Conservation (phyloP, 2,113 vertebrate species). For the Solea solea region DNA sequence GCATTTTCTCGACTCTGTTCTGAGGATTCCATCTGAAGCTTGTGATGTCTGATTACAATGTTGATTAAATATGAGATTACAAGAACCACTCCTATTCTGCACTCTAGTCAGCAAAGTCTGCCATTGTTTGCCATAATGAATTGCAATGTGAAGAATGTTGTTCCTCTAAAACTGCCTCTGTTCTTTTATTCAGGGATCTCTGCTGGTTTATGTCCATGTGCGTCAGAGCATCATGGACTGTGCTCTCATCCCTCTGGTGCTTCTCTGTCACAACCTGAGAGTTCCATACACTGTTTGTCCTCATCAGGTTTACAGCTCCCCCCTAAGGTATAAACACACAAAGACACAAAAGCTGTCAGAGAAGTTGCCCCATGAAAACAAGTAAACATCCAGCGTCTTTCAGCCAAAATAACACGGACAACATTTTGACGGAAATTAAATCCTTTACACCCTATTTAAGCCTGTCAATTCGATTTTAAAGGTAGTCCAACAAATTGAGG, state of each 20-base stretch:
- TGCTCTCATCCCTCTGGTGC: slow-evolving; percentile 84
- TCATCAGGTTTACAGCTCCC: slow-evolving; percentile 59
- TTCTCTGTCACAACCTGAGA: slow-evolving; percentile 86
- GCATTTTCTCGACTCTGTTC: neutral
- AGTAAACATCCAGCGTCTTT: neutral
- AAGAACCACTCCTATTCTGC: neutral
- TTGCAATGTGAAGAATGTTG: slow-evolving; percentile 30
- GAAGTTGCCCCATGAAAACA: neutral
- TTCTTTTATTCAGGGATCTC: slow-evolving; percentile 71
- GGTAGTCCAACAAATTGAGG: too few relatives aligned
- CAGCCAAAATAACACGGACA: neutral
- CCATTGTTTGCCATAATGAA: slow-evolving; percentile 43
- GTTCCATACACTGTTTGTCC: slow-evolving; percentile 83
- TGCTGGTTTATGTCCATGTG: slow-evolving; percentile 85
- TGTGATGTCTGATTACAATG: slow-evolving; percentile 24
- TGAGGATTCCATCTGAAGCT: slow-evolving; percentile 1
- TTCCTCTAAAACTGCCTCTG: slow-evolving; percentile 44
- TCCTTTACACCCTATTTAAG: slow-evolving; percentile 1
- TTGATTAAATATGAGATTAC: slow-evolving; percentile 14
- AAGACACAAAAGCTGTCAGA: neutral
- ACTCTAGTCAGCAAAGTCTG: neutral
- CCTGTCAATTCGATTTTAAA: slow-evolving; percentile 1
- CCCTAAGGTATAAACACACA: slow-evolving; percentile 75
- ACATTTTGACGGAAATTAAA: neutral
- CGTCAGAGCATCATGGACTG: slow-evolving; percentile 86